Percentiles rank a stretch among this genome's conserved stretches.
Evolutionary conservation across 2,113 vertebrate genomes (phyloP).

Genomic region (Ursus arctos): DNA sequence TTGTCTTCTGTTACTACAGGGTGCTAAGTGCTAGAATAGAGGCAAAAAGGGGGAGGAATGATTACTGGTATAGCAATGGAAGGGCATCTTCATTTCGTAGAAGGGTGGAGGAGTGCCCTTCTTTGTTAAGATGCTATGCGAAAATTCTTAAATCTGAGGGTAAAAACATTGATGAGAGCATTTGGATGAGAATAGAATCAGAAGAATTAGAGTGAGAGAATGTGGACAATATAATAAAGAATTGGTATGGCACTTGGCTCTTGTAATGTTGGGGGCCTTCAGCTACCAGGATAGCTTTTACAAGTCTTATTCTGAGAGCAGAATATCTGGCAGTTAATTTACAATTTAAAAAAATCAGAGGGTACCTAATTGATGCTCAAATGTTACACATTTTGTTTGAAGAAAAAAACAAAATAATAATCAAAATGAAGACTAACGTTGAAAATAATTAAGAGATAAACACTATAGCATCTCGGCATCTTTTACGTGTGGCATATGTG

Average conservation of each 20-base stretch:
- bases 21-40: neutral
- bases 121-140: neutral
- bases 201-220: slow-evolving; percentile 11
- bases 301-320: slow-evolving; percentile 9
- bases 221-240: slow-evolving; percentile 17
- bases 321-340: slow-evolving; percentile 6
- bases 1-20: neutral
- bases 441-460: neutral
- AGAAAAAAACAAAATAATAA: neutral
- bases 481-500: neutral
- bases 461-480: neutral
- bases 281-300: neutral
- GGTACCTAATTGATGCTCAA: slow-evolving; percentile 35
- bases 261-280: neutral
- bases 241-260: neutral
- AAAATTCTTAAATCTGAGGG: slow-evolving; percentile 12
- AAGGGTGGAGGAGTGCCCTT: neutral
- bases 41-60: neutral
- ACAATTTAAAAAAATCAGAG: neutral
- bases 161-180: neutral
- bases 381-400: neutral
- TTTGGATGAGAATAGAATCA: slow-evolving; percentile 18
- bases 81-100: neutral
- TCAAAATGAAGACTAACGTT: neutral
- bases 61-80: neutral